Evolutionary conservation across 1,140 invertebrate genomes (phyloP).

Genomic region (Coenobita brevimanus): DNA sequence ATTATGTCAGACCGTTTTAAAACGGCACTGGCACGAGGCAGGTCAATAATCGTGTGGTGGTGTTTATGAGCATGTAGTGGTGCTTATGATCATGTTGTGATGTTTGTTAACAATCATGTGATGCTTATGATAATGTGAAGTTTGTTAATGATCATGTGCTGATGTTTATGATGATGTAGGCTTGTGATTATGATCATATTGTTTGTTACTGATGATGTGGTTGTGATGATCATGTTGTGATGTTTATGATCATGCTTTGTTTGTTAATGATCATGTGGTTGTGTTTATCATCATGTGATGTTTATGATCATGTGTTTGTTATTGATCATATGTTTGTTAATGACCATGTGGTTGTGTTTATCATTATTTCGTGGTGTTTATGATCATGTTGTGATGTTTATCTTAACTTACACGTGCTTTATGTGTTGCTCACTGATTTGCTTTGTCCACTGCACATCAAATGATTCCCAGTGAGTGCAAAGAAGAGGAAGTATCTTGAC

Average conservation of each 20-base stretch:
- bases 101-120: neutral
- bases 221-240: neutral
- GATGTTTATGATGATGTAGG: neutral
- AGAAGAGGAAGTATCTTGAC: conserved; percentile 22
- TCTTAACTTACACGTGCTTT: too few relatives aligned
- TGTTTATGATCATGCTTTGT: conserved; percentile 4
- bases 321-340: conserved; percentile 10
- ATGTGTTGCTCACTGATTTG: too few relatives aligned
- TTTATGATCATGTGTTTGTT: conserved; percentile 8
- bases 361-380: neutral
- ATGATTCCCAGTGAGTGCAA: too few relatives aligned
- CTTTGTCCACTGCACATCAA: too few relatives aligned
- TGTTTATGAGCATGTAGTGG: neutral
- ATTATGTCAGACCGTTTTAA: too few relatives aligned
- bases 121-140: neutral
- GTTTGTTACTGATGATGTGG: neutral
- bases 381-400: too few relatives aligned
- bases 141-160: conserved; percentile 13
- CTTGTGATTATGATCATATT: neutral
- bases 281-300: conserved; percentile 1
- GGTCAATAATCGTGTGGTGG: too few relatives aligned
- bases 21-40: too few relatives aligned
- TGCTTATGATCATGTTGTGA: neutral
- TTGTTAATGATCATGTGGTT: conserved; percentile 6
- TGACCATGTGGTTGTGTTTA: conserved; percentile 13